phyloP scores from a whole-genome alignment of 2,113 vertebrate species.

The Cavia porcellus region DNA sequence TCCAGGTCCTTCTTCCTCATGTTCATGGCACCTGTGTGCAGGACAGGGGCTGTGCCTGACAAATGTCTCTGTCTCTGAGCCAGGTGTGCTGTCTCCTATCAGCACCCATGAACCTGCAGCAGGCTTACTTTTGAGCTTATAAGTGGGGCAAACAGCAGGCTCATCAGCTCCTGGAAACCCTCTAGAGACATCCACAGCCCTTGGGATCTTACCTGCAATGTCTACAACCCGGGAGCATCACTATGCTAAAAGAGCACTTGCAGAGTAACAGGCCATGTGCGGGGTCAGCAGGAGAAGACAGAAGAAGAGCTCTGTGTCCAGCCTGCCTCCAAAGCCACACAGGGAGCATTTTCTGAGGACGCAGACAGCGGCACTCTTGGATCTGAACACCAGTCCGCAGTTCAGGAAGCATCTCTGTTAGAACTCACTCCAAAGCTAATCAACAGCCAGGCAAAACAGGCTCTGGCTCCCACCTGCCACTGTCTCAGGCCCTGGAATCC shows the following conservation, averaged over 20 bases:
- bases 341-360: background rate
- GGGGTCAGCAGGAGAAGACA: background rate
- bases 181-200: background rate
- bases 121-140: background rate
- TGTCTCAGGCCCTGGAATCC: background rate
- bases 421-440: background rate
- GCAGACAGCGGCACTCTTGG: background rate
- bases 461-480: background rate
- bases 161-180: background rate
- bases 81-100: background rate
- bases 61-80: background rate
- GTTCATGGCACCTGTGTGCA: accelerated
- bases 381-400: background rate
- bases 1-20: too few species aligned
- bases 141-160: background rate
- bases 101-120: background rate
- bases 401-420: background rate
- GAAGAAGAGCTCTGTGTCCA: background rate
- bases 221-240: too few species aligned
- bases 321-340: accelerated
- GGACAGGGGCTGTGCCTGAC: background rate
- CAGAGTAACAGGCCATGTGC: accelerated
- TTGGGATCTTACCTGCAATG: background rate
- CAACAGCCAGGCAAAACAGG: background rate
- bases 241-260: accelerated